These are phyloP conservation scores for Mythimna loreyi DNA, from an alignment of 2,888 invertebrate genomes.

Conservation along the genomic window DNA sequence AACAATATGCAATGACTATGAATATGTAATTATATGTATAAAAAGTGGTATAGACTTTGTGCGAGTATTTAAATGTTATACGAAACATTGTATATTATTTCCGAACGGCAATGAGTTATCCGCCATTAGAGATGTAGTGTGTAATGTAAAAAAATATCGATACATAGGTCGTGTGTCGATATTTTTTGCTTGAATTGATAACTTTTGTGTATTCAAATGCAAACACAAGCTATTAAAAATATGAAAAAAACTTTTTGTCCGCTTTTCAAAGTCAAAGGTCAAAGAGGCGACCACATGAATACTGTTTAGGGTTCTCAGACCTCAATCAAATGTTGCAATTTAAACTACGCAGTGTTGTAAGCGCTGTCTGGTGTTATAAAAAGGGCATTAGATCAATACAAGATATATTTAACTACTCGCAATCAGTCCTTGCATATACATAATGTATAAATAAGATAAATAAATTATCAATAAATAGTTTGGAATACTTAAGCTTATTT, in stretches of 20 bases:
- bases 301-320: neutral
- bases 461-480: constrained; percentile 66
- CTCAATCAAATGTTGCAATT: neutral
- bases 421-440: constrained; percentile 41
- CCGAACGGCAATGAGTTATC: too few relatives aligned
- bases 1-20: constrained; percentile 27
- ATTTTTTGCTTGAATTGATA: neutral
- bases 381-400: neutral
- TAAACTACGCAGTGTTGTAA: neutral
- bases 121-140: neutral
- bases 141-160: neutral
- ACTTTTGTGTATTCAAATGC: neutral
- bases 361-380: neutral
- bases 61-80: constrained; percentile 40
- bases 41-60: constrained; percentile 38
- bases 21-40: constrained; percentile 62
- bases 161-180: too few relatives aligned
- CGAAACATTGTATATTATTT: neutral
- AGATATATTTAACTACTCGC: constrained; percentile 43
- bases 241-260: neutral
- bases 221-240: neutral
- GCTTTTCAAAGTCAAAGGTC: too few relatives aligned
- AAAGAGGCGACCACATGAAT: too few relatives aligned
- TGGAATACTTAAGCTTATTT: constrained; percentile 46
- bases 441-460: constrained; percentile 62